These are phyloP conservation scores for Ferrisia virgata DNA, from an alignment of 2,888 invertebrate species.

Conservation along the genomic window DNA sequence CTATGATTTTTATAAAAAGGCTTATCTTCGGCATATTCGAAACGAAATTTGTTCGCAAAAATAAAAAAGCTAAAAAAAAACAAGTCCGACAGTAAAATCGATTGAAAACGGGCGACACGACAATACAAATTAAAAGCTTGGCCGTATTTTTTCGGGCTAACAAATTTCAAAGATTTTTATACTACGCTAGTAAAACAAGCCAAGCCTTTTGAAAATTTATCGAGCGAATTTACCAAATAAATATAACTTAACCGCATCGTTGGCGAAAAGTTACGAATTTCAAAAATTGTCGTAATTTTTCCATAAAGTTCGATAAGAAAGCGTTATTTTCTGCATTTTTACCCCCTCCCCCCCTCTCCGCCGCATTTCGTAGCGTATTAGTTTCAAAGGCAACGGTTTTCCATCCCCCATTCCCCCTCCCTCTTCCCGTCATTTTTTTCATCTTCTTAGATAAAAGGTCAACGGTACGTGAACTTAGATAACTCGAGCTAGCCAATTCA, in stretches of 20 bases:
- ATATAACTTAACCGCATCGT: neutral
- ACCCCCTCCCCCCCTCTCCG: neutral
- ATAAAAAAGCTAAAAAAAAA: too few relatives aligned
- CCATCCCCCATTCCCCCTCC: too few relatives aligned
- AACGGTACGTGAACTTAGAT: slow-evolving; percentile 1
- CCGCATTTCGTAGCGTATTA: neutral
- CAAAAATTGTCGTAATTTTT: neutral
- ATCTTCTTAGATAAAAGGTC: neutral
- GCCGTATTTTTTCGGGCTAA: neutral
- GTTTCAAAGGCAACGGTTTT: neutral
- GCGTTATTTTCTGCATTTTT: neutral
- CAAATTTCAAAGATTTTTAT: neutral
- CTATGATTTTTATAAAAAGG: neutral
- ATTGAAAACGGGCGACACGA: neutral
- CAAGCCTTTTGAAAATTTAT: neutral
- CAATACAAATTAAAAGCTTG: neutral
- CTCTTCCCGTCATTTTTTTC: too few relatives aligned
- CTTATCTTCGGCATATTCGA: neutral
- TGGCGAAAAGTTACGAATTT: neutral
- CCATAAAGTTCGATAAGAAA: neutral
- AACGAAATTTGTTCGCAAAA: neutral
- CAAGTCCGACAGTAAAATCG: neutral
- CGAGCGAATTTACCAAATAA: neutral
- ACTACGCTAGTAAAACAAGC: too few relatives aligned
- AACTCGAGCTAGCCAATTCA: slow-evolving; percentile 7